Evolutionary conservation across 1,140 invertebrate species (phyloP), one percentile per base, ranked within the genome.

Genomic region (Sitophilus oryzae): DNA sequence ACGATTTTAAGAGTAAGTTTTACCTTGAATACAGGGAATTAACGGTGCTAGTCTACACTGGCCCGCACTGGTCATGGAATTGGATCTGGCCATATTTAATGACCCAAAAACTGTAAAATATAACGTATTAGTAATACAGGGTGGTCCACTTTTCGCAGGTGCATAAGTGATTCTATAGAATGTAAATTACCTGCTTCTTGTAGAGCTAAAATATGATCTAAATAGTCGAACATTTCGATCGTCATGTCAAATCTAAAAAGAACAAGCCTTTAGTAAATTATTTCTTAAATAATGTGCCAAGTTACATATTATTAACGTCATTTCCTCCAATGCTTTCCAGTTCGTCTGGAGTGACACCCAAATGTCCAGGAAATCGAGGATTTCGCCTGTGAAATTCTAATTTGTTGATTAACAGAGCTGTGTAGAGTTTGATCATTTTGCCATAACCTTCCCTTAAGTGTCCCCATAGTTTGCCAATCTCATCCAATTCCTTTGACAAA

Each of bases 221-320:
- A 86, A 68, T 98, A 98, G 72, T 99, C 96, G 65, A 99, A 92
- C 79, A 99, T 89, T 76, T 99, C 96, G 42, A 98, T 93, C 48
- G 91, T 89, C 71, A 99, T 79, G 76, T 98, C 88, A 76, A 97
- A 98, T 74, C 92, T 95, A 72, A 46, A 84, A 82, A 56, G 66
- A 59, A 63, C 5, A 11, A 6, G 25, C 25, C 5, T 5, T 30
- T 6, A 30, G 11, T 30, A 30, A 30, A 30, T n/a, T 5, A 30
- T 6, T 6, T 30, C 5, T 30, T 30, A 5, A 11, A 5, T 30
- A 30, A 30, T 30, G 25, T 5, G 11, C 11, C 5, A 11, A 61
- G 86, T 83, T 77, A 94, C 90, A 93, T 95, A 68, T 91, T 88
- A 74, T 96, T 96, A 38, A 94, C 85, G 73, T 96, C 93, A 73